phyloP scores from a whole-genome alignment of 2,113 vertebrate genomes.

The Mesembrinibis cayennensis region DNA sequence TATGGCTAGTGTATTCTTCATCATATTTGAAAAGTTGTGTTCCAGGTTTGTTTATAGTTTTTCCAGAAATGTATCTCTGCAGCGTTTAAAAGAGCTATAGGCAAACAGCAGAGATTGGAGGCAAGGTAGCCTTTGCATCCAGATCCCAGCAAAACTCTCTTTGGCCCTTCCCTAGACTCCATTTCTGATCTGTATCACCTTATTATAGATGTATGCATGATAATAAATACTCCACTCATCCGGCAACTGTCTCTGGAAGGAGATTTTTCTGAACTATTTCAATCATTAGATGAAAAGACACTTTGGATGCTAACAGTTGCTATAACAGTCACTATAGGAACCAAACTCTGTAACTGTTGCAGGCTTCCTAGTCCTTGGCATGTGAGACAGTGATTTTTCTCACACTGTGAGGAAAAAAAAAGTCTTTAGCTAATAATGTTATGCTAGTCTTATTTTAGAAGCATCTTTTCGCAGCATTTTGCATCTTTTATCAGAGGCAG shows the following conservation, averaged over 20 bases:
- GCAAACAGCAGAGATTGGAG: not conserved
- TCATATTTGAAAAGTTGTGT: not conserved
- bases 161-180: not conserved
- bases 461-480: not conserved
- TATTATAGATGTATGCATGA: not conserved
- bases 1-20: not conserved
- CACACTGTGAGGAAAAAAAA: not conserved
- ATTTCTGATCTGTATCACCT: not conserved
- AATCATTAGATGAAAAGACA: not conserved
- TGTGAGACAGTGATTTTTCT: slow-evolving; percentile 23
- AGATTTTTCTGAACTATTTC: not conserved
- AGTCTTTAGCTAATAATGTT: slow-evolving; percentile 37
- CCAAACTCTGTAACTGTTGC: not conserved
- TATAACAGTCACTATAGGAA: slow-evolving; percentile 50
- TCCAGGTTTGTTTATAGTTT: not conserved
- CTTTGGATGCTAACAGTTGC: not conserved
- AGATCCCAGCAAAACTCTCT: not conserved
- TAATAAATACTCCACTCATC: not conserved
- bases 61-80: fast-evolving
- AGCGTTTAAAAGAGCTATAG: not conserved
- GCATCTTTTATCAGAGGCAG: not conserved
- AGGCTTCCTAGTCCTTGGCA: slow-evolving; percentile 30
- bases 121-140: not conserved
- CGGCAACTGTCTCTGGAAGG: not conserved
- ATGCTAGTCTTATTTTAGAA: slow-evolving; percentile 29